Conservation (phyloP, 2,888 invertebrate species). For the Eupithecia vulgata region DNA sequence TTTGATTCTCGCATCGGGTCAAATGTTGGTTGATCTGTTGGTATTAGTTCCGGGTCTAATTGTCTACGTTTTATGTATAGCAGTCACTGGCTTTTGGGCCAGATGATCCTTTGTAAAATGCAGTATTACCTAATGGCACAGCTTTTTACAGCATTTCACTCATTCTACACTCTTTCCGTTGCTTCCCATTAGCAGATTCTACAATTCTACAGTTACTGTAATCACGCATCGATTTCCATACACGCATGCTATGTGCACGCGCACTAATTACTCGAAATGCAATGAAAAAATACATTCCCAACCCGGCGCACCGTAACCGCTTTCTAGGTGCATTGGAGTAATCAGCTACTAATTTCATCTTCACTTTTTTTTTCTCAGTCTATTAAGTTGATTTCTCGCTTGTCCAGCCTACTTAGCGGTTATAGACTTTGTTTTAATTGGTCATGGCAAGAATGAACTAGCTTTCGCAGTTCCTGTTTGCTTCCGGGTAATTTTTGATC, state of each 20-base stretch:
- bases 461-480: constrained; percentile 46
- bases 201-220: constrained; percentile 8
- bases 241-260: constrained; percentile 27
- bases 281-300: constrained; percentile 61
- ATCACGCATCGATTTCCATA: constrained; percentile 29
- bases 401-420: constrained; percentile 57
- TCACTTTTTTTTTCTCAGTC: constrained; percentile 76
- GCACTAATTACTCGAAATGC: constrained; percentile 44
- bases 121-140: neutral
- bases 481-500: constrained; percentile 24
- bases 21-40: neutral
- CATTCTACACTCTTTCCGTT: neutral
- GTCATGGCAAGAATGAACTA: constrained; percentile 33
- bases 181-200: neutral
- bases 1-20: neutral
- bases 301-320: constrained; percentile 72
- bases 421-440: constrained; percentile 66
- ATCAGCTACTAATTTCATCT: constrained; percentile 77
- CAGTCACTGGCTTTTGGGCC: neutral
- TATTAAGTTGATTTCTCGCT: constrained; percentile 74
- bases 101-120: neutral
- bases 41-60: neutral
- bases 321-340: constrained; percentile 70
- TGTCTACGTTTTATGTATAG: neutral
- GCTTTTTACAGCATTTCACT: neutral